phyloP scores from a whole-genome alignment of 2,888 invertebrate genomes.

The Drosophila neonasuta region DNA sequence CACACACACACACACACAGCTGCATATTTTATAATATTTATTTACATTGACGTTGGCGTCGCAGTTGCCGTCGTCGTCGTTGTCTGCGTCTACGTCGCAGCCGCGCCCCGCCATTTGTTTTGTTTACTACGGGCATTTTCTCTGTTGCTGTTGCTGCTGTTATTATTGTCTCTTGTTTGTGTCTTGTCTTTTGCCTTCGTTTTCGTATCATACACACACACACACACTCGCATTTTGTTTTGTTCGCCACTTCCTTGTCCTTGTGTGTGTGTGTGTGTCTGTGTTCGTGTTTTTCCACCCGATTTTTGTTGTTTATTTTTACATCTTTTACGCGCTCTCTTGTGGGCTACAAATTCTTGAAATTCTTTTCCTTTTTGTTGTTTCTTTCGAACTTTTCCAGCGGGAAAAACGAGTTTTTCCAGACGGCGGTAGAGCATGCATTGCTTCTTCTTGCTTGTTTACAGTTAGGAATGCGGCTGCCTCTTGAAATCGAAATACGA shows the following conservation, averaged over 20 bases:
- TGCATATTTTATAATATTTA: slow-evolving; percentile 72
- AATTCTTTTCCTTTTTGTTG: slow-evolving; percentile 60
- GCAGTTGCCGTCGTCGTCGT: slow-evolving; percentile 28
- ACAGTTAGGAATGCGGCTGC: slow-evolving; percentile 73
- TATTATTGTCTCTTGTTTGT: slow-evolving; percentile 56
- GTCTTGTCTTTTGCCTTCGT: slow-evolving; percentile 59
- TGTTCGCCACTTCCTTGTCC: slow-evolving; percentile 63
- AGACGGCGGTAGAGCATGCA: slow-evolving; percentile 57
- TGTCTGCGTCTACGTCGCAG: slow-evolving; percentile 11
- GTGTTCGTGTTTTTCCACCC: slow-evolving; percentile 56
- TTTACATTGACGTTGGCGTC: slow-evolving; percentile 58
- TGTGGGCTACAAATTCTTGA: slow-evolving; percentile 70
- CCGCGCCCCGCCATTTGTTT: slow-evolving; percentile 60
- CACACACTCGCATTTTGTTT: slow-evolving; percentile 49
- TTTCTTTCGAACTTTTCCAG: slow-evolving; percentile 69
- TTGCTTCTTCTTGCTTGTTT: slow-evolving; percentile 71
- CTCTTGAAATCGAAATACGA: slow-evolving; percentile 38
- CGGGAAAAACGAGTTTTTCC: slow-evolving; percentile 76
- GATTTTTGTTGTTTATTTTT: slow-evolving; percentile 57
- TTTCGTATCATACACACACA: slow-evolving; percentile 48
- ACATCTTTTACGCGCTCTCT: slow-evolving; percentile 52
- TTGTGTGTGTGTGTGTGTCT: slow-evolving; percentile 28
- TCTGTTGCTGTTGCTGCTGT: slow-evolving; percentile 36
- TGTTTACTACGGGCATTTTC: slow-evolving; percentile 55
- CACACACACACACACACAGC: slow-evolving; percentile 22